Conservation (phyloP, 2,797 vertebrate genomes). For the Pseudomugil tenellus region DNA sequence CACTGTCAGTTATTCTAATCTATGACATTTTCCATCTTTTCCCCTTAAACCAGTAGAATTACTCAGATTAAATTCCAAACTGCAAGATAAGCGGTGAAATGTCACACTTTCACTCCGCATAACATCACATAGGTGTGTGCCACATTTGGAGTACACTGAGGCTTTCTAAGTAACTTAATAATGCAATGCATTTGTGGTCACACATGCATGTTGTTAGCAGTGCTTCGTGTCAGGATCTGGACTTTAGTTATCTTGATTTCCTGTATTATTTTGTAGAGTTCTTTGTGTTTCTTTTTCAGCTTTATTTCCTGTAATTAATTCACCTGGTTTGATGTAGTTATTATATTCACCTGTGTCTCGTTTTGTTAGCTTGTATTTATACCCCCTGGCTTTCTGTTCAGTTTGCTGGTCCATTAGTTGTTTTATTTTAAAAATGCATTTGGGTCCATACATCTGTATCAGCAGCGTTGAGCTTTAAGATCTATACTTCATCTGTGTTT, state of each 20-base stretch:
- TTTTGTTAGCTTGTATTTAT: no score
- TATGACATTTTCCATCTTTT: slow-evolving; percentile 37
- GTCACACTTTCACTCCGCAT: slow-evolving; percentile 11
- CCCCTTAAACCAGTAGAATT: slow-evolving; percentile 19
- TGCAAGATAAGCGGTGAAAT: slow-evolving; percentile 39
- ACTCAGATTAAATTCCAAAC: slow-evolving; percentile 31
- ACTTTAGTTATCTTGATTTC: no score
- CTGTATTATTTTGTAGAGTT: no score
- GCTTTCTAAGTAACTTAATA: not conserved
- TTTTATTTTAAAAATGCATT: no score
- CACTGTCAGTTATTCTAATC: slow-evolving; percentile 9
- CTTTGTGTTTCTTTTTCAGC: no score
- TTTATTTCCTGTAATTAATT: no score
- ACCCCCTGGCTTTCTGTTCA: no score
- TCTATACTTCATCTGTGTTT: not conserved
- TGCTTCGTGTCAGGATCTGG: no score
- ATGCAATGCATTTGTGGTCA: not conserved
- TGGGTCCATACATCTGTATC: no score
- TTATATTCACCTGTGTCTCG: no score
- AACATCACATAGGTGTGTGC: not conserved
- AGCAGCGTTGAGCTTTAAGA: not conserved
- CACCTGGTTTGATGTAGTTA: no score
- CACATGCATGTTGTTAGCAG: not conserved
- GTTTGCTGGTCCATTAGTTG: no score
- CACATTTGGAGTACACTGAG: not conserved